Evolutionary conservation across 2,888 invertebrate species (phyloP), one percentile per base, ranked within the genome.

Genomic region (Stenchaetothrips biformis): DNA sequence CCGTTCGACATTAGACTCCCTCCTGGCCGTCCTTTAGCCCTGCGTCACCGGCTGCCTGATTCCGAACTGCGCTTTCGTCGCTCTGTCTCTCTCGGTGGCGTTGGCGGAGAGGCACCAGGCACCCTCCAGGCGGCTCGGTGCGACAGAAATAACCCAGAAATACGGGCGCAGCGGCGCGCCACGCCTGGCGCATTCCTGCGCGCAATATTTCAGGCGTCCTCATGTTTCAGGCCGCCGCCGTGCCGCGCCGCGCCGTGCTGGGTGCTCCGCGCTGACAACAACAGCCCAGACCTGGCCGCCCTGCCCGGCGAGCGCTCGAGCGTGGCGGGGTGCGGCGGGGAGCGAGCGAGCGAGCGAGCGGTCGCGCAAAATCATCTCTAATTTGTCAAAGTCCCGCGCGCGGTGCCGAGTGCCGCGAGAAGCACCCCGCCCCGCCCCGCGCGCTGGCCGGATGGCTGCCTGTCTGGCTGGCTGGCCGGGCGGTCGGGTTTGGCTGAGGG

Each of bases 21-120:
- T 48, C 37, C 37, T 37, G 1, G 37, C 37, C 37, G 37, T 37
- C 2, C 37, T 4, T 37, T 4, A 37, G 37, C 4, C 37, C 62
- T 16, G 80, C 79, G 48, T 79, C 81, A 78, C 81, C 37, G 37
- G 37, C 37, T 37, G 37, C 2, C 37, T 37, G 37, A 37, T 37
- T 37, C 37, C 37, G 37, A 37, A 37, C 37, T 2, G 37, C 4
- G 37, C 37, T 37, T 37, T 37, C 2, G 37, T 4, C 37, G 4
- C 37, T 37, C 37, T 37, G 37, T 37, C 37, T 37, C 37, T 37
- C 37, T 37, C 37, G 81, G n/a, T n/a, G n/a, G n/a, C n/a, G 37
- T 37, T 4, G 37, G 1, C 37, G 37, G 37, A 4, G 37, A 37
- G 37, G 37, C 37, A 37, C 37, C 1, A 37, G 37, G 37, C 37